phyloP scores from a whole-genome alignment of 2,797 vertebrate genomes.

The Arrhamphus sclerolepis region DNA sequence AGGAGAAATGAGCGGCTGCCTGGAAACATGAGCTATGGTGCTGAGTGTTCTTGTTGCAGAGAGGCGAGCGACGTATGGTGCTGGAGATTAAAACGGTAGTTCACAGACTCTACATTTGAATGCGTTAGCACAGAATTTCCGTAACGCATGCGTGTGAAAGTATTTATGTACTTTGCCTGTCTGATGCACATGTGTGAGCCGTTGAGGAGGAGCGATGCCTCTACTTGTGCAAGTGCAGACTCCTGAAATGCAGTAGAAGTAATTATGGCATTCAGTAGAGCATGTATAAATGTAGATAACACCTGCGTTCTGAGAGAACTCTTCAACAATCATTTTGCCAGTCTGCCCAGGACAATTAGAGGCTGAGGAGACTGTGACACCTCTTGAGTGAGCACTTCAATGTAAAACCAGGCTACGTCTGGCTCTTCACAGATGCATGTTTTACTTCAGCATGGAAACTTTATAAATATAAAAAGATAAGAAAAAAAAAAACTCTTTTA shows the following conservation, averaged over 20 bases:
- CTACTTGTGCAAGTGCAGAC: slow-evolving; percentile 38
- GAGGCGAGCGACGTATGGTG: background rate
- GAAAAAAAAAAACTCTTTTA: background rate
- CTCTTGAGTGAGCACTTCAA: slow-evolving; percentile 33
- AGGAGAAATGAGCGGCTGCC: background rate
- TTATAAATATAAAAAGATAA: slow-evolving; percentile 27
- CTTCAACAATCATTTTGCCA: slow-evolving; percentile 24
- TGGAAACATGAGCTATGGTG: background rate
- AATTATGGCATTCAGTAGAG: slow-evolving; percentile 57
- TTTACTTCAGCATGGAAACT: background rate
- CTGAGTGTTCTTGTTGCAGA: background rate
- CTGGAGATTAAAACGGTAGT: too few relatives aligned
- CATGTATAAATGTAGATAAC: slow-evolving; percentile 58
- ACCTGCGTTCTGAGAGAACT: slow-evolving; percentile 24
- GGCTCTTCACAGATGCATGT: slow-evolving; percentile 6
- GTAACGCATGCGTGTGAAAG: background rate
- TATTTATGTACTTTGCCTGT: background rate
- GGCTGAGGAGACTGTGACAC: slow-evolving; percentile 28
- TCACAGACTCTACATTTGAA: too few relatives aligned
- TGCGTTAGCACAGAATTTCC: background rate
- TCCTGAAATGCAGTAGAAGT: slow-evolving; percentile 52
- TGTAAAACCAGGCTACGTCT: slow-evolving; percentile 10
- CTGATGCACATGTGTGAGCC: slow-evolving; percentile 9
- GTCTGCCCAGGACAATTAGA: slow-evolving; percentile 48
- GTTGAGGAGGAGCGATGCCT: slow-evolving; percentile 29